Evolutionary conservation across 1,140 invertebrate genomes (phyloP).

Genomic region (Cardiocondyla obscurior): DNA sequence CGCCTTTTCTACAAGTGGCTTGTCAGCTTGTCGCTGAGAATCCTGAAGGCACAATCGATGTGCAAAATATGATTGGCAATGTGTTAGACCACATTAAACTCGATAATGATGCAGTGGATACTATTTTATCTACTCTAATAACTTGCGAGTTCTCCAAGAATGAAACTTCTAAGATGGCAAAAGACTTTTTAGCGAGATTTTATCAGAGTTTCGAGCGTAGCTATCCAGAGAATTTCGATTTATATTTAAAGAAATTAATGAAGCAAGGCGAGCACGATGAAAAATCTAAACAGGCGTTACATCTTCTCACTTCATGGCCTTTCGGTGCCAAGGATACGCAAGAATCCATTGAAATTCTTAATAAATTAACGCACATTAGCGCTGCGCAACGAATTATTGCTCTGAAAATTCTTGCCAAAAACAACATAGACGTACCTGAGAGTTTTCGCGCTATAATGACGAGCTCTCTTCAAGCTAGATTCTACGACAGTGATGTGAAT

Average conservation of each 20-base stretch:
- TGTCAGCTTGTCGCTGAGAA: constrained; percentile 61
- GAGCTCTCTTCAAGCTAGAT: constrained; percentile 73
- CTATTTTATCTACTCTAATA: constrained; percentile 73
- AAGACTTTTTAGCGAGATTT: constrained; percentile 75
- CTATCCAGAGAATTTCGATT: constrained; percentile 88
- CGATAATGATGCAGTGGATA: constrained; percentile 77
- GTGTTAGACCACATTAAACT: constrained; percentile 85
- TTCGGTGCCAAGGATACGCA: constrained; percentile 73
- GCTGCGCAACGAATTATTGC: constrained; percentile 86
- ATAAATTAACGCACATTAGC: constrained; percentile 88
- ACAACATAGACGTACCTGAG: constrained; percentile 69
- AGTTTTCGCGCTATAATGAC: constrained; percentile 73
- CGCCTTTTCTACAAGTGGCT: constrained; percentile 82
- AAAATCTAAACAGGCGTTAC: constrained; percentile 65
- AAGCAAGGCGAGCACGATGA: constrained; percentile 58
- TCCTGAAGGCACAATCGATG: constrained; percentile 18
- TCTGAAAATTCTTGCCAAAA: constrained; percentile 77
- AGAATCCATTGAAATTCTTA: constrained; percentile 85
- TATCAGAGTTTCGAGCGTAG: constrained; percentile 85
- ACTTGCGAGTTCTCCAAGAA: constrained; percentile 64
- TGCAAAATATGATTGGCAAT: constrained; percentile 78
- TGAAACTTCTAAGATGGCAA: constrained; percentile 59
- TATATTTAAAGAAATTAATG: constrained; percentile 79
- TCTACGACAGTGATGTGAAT: constrained; percentile 75
- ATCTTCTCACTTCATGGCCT: constrained; percentile 79